Conservation (phyloP, 2,113 vertebrate species). For the Mirounga angustirostris region DNA sequence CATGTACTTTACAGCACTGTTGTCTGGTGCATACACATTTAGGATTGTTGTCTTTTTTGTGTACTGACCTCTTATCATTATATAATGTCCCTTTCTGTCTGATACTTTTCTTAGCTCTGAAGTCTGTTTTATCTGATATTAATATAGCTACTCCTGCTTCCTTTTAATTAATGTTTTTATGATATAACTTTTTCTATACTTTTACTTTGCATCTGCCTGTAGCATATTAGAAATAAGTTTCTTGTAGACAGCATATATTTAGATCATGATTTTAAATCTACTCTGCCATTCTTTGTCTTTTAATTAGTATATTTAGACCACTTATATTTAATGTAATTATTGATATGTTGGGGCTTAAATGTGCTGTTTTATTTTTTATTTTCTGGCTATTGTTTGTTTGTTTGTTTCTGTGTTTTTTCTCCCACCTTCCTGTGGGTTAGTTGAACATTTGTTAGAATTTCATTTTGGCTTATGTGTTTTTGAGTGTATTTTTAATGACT, state of each 20-base stretch:
- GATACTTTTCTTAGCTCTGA: neutral
- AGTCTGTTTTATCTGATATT: neutral
- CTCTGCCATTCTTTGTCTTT: neutral
- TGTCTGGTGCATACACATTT: neutral
- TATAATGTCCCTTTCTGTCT: neutral
- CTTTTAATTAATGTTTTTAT: neutral
- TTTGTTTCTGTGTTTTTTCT: neutral
- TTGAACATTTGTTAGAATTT: slow-evolving; percentile 23
- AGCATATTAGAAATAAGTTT: neutral
- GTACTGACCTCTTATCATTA: neutral
- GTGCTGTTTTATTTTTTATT: slow-evolving; percentile 22
- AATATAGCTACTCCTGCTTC: neutral
- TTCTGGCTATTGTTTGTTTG: neutral
- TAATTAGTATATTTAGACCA: slow-evolving; percentile 22
- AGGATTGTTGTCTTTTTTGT: neutral
- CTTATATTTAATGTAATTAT: slow-evolving; percentile 52
- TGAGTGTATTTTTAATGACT: neutral
- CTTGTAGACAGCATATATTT: neutral
- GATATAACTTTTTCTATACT: neutral
- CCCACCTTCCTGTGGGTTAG: neutral
- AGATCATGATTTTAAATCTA: slow-evolving; percentile 22
- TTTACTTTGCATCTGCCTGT: neutral
- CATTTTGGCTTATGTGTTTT: neutral
- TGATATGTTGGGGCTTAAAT: slow-evolving; percentile 15
- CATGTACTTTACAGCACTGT: neutral